These are phyloP conservation scores for Pyrochroa serraticornis DNA, from an alignment of 2,888 invertebrate species.

Conservation along the genomic window DNA sequence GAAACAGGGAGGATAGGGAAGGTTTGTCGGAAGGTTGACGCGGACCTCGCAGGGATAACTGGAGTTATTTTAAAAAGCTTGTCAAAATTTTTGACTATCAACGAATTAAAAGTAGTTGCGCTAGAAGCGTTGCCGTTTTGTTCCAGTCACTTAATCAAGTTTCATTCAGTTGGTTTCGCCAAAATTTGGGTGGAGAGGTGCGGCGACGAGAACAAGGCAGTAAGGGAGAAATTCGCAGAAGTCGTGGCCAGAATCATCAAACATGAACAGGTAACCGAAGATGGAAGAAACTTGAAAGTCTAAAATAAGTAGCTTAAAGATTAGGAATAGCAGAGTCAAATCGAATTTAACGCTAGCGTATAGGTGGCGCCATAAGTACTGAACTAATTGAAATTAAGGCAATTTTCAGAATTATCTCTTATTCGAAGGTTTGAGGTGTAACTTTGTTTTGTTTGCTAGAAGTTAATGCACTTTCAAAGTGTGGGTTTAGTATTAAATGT, in stretches of 20 bases:
- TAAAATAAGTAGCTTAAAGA: no score
- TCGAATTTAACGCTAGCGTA: no score
- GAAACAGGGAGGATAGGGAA: slow-evolving; percentile 23
- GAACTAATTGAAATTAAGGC: no score
- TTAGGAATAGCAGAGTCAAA: no score
- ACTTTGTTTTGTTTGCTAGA: no score
- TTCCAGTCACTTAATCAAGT: slow-evolving; percentile 56
- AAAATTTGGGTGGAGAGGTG: slow-evolving; percentile 56
- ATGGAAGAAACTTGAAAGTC: no score
- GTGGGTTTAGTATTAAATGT: no score
- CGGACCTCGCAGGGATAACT: slow-evolving; percentile 37
- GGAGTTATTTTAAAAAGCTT: slow-evolving; percentile 46
- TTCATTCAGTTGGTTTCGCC: slow-evolving; percentile 52
- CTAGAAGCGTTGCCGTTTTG: slow-evolving; percentile 55
- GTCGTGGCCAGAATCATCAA: slow-evolving; percentile 44
- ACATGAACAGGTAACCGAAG: background rate
- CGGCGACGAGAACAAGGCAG: slow-evolving; percentile 48
- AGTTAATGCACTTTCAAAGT: no score
- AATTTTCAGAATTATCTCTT: no score
- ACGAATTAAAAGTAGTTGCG: slow-evolving; percentile 49
- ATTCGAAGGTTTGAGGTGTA: no score
- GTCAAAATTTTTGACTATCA: slow-evolving; percentile 33
- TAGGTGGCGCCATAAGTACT: no score
- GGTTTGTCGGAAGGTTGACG: slow-evolving; percentile 34
- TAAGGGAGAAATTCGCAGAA: slow-evolving; percentile 52